Conservation (phyloP, 2,113 vertebrate species). For the Brachirus orientalis region DNA sequence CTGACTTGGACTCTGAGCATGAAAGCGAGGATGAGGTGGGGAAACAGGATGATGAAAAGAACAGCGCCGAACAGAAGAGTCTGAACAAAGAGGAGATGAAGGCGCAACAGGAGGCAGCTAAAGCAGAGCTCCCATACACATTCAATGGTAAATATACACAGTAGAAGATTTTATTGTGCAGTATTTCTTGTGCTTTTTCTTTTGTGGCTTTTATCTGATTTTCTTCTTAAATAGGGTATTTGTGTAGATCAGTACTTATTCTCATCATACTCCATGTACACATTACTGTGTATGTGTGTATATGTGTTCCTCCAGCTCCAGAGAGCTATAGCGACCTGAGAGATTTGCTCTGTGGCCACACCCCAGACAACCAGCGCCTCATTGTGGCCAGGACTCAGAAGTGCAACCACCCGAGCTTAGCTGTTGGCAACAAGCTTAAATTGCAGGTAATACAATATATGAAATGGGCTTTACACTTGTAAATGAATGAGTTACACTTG, state of each 20-base stretch:
- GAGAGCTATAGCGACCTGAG: slow-evolving; percentile 83
- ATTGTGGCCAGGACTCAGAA: slow-evolving; percentile 92
- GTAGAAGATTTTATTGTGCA: background rate
- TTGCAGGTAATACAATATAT: slow-evolving; percentile 81
- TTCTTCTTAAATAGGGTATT: background rate
- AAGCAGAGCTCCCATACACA: slow-evolving; percentile 88
- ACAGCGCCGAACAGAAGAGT: background rate
- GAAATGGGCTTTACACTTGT: background rate
- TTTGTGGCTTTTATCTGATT: no score
- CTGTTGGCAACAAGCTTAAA: slow-evolving; percentile 90
- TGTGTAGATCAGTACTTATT: background rate
- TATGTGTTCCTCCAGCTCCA: slow-evolving; percentile 80
- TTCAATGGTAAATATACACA: slow-evolving; percentile 82
- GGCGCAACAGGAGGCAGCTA: slow-evolving; percentile 72
- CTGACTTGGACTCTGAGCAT: slow-evolving; percentile 84
- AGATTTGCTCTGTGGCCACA: slow-evolving; percentile 81
- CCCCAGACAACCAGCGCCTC: slow-evolving; percentile 84
- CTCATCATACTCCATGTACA: background rate
- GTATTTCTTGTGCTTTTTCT: no score
- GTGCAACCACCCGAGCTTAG: slow-evolving; percentile 92
- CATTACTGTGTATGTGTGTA: no score
- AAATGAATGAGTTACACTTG: background rate
- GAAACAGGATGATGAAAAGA: slow-evolving; percentile 26
- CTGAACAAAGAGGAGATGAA: slow-evolving; percentile 59
- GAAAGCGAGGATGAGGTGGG: slow-evolving; percentile 76